phyloP scores from a whole-genome alignment of 2,797 vertebrate species.

The Chiloscyllium punctatum region DNA sequence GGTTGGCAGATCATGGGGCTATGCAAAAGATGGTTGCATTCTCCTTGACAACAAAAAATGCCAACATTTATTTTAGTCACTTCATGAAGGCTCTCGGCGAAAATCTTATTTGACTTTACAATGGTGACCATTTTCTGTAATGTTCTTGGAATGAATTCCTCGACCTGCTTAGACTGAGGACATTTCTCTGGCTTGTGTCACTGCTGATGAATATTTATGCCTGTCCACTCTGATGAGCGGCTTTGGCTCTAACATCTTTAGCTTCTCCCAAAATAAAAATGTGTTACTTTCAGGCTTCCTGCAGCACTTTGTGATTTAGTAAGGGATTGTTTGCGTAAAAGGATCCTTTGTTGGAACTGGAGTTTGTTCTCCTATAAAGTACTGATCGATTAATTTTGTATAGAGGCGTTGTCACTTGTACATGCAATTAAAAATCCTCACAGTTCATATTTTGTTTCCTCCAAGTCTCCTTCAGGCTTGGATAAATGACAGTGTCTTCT shows the following conservation, averaged over 20 bases:
- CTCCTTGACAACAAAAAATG: slow-evolving; percentile 46
- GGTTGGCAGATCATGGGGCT: slow-evolving; percentile 43
- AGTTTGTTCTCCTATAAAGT: background rate
- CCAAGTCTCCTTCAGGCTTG: background rate
- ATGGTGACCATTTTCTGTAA: slow-evolving; percentile 43
- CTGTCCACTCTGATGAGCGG: slow-evolving; percentile 42
- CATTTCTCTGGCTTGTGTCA: slow-evolving; percentile 45
- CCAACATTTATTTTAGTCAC: slow-evolving; percentile 52
- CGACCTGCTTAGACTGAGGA: slow-evolving; percentile 48
- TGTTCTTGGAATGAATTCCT: slow-evolving; percentile 50
- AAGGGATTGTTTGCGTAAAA: background rate
- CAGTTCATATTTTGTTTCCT: background rate
- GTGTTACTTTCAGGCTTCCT: background rate
- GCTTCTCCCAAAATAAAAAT: background rate
- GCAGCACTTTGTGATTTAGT: background rate
- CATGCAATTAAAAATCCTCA: background rate
- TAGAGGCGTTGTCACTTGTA: background rate
- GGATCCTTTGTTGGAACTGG: background rate
- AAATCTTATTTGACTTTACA: slow-evolving; percentile 48
- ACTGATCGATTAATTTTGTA: background rate
- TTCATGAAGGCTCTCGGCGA: slow-evolving; percentile 45
- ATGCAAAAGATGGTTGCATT: slow-evolving; percentile 45
- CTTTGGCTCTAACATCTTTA: slow-evolving; percentile 42
- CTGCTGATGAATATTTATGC: slow-evolving; percentile 57
- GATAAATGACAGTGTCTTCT: background rate